Base-by-base conservation (phyloP, 2,888 invertebrate species). In the Priocnemis perturbator region DNA sequence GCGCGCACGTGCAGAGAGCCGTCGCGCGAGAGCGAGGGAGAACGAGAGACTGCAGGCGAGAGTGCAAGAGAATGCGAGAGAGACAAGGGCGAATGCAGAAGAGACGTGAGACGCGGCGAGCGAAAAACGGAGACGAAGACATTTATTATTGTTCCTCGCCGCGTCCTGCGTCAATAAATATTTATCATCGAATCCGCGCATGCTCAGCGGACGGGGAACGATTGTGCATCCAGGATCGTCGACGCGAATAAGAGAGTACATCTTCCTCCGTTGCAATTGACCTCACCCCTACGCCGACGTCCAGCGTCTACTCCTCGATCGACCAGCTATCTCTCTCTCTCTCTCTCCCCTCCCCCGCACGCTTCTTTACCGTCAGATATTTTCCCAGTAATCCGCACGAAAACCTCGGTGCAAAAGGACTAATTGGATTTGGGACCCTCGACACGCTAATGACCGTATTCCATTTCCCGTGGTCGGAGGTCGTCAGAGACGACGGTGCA, bases 391-490 rank as follows among this genome's bases (percentile, higher is more conserved):
- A 19, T 50, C 50, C 17, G 37, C 19, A n/a, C 57, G 44, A 57
- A 57, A 79, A 74, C 69, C 77, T 71, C 69, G 70, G 77, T 52
- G 69, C 64, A 77, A 77, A 37, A 68, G 67, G 73, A 78, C 80
- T 78, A 80, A 78, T 78, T 78, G 71, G 80, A 78, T 80, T 78
- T 72, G 50, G 4, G 50, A 19, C 50, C 17, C 50, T 17, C 50
- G 50, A 64, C 70, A 69, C 71, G 77, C 72, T 78, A 78, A 78
- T 80, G 78, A 79, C 78, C 78, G 78, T 80, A 80, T 78, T 78
- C 74, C 80, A 79, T 77, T 37, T 80, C 79, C 78, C 74, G 77
- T 59, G 79, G 77, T 73, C 76, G 73, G 73, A 70, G 63, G 69
- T 65, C 48, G 64, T 64, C 76, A 64, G 60, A 50, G 50, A 19